Evolutionary conservation across 2,888 invertebrate genomes (phyloP), one percentile per base, ranked within the genome.

Genomic region (Machimus rusticus): DNA sequence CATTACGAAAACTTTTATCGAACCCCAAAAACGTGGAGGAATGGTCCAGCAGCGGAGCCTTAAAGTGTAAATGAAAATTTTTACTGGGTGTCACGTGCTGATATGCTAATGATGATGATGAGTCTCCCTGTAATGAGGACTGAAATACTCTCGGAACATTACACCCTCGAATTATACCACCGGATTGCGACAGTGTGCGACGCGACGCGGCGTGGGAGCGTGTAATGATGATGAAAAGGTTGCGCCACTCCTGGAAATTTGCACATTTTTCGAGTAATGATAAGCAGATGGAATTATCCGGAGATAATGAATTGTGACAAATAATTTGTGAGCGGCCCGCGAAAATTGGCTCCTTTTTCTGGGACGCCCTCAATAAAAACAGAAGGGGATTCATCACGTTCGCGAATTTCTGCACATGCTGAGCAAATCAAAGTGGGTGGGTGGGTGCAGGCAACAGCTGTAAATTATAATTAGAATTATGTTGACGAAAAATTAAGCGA

Each of bases 21-120:
- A 84, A 84, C 34, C 57, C 82, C 39, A 23, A 66, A 31, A 66
- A 84, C 57, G 34, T 84, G n/a, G 16, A 66, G 66, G 66, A 66
- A 55, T 81, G 55, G 66, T 66, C 19, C 23, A 19, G 86, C 23
- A 1, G 5, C 19, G 16, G 51, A 14, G n/a, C 5, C 46, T 86
- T 76, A 12, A 86, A 76, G 76, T 46, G 86, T 76, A 86, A 76
- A 86, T 76, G 66, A 84, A 84, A 66, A 66, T 84, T 74, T 74
- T 86, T 86, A 66, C 51, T 51, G 46, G 74, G 19, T 86, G 74
- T 74, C 86, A 74, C 46, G 76, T 86, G 34, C 76, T 86, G 86
- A 86, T 86, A 86, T 84, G 82, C 82, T 84, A 84, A 84, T 84
- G 82, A 84, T 84, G 85, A 74, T 84, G 84, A 86, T 76, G 86